A percentile compares a stretch with the other conserved stretches of the same genome.
phyloP scores from a whole-genome alignment of 64 coral and sea anemone species.

The Stylophora pistillata region DNA sequence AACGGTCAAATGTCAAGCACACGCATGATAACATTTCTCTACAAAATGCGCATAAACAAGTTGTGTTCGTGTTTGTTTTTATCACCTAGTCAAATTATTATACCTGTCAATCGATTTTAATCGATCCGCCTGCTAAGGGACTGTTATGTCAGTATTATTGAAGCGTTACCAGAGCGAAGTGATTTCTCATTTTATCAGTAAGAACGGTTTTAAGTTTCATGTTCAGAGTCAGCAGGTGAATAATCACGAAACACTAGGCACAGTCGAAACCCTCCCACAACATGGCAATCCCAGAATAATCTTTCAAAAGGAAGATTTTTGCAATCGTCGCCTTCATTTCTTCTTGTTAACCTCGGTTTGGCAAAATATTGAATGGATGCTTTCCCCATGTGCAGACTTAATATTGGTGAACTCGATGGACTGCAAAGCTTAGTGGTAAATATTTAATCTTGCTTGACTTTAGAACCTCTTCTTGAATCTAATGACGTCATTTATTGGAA shows the following conservation, averaged over 20 bases:
- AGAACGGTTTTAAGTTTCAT: constrained; percentile 7
- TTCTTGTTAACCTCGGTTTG: not conserved
- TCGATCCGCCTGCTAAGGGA: not conserved
- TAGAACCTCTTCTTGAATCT: not conserved
- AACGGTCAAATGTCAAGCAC: too few relatives aligned
- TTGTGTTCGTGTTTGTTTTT: not conserved
- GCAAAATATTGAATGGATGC: not conserved
- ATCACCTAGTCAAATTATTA: not conserved
- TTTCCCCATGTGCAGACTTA: not conserved
- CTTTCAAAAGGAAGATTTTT: not conserved
- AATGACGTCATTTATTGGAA: constrained; percentile 49
- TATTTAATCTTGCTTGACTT: constrained; percentile 25
- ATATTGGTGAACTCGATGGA: not conserved
- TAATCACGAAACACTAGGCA: constrained; percentile 27
- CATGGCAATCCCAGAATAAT: not conserved
- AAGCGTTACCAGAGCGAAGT: not conserved
- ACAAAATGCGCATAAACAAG: too few relatives aligned
- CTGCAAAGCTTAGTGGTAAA: constrained; percentile 1
- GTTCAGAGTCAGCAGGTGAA: constrained; percentile 25
- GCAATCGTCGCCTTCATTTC: not conserved
- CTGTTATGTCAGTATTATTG: not conserved
- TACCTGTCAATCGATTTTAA: not conserved
- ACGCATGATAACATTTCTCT: too few relatives aligned
- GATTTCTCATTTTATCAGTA: not conserved
- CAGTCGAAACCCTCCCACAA: not conserved